A percentile compares a stretch with the other conserved stretches of the same genome.
Evolutionary conservation across 2,797 vertebrate species (phyloP).

Genomic region (Lepilemur septentrionalis): DNA sequence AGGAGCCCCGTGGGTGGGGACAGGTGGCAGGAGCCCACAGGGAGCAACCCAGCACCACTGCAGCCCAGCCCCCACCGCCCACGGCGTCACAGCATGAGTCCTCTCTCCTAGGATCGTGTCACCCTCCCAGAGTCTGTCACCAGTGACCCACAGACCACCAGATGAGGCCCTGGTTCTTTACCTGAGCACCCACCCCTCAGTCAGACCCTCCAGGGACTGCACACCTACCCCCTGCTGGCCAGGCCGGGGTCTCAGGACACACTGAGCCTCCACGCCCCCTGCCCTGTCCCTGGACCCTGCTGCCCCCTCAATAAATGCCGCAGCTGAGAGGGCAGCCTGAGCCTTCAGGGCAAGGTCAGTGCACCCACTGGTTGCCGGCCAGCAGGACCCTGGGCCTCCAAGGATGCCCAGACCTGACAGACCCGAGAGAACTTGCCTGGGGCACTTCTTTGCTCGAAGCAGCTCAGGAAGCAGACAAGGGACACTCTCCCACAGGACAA

Average conservation of each 20-base stretch:
- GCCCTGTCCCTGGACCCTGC: too few species aligned
- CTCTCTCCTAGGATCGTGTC: conserved; percentile 36
- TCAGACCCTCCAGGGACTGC: fast-evolving
- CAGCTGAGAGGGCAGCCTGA: fast-evolving
- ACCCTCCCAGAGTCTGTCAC: conserved; percentile 24
- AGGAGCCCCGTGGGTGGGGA: not conserved
- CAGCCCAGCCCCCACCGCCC: not conserved
- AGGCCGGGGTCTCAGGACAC: not conserved
- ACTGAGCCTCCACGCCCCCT: fast-evolving
- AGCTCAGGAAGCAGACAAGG: not conserved
- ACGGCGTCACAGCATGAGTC: not conserved
- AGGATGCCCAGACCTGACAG: not conserved
- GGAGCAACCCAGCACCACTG: not conserved
- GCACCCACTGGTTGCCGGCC: fast-evolving
- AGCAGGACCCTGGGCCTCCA: not conserved
- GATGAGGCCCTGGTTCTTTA: not conserved
- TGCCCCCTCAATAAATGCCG: not conserved
- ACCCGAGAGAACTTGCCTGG: too few species aligned
- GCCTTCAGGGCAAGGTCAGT: not conserved
- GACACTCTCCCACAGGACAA: not conserved
- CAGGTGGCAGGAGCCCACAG: not conserved
- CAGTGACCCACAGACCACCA: not conserved
- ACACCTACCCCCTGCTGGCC: not conserved
- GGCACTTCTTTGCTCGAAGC: not conserved
- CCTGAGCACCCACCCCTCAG: fast-evolving